Evolutionary conservation across 2,113 vertebrate genomes (phyloP).

Genomic region (cat (Felis catus)): F.catus_Fca126_mat1.0 CM031423.1:55937001-55937500

Average conservation of each 20-base stretch:
- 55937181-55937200: not conserved
- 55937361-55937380: not conserved
- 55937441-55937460: not conserved
- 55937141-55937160: not conserved
- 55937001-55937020: constrained; percentile 19
- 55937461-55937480: not conserved
- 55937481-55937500: not conserved
- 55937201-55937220: not conserved
- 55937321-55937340: not conserved
- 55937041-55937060: too few relatives aligned
- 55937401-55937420: not conserved
- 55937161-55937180: not conserved
- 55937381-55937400: not conserved
- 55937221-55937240: not conserved
- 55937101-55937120: not conserved
- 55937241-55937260: not conserved
- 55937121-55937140: not conserved
- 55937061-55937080: not conserved
- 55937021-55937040: not conserved
- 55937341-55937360: not conserved
- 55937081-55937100: not conserved
- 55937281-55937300: not conserved
- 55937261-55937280: not conserved
- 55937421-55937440: not conserved
- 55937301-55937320: not conserved